These are phyloP conservation scores for Bembecia ichneumoniformis DNA, from an alignment of 2,888 invertebrate species.

Conservation along the genomic window DNA sequence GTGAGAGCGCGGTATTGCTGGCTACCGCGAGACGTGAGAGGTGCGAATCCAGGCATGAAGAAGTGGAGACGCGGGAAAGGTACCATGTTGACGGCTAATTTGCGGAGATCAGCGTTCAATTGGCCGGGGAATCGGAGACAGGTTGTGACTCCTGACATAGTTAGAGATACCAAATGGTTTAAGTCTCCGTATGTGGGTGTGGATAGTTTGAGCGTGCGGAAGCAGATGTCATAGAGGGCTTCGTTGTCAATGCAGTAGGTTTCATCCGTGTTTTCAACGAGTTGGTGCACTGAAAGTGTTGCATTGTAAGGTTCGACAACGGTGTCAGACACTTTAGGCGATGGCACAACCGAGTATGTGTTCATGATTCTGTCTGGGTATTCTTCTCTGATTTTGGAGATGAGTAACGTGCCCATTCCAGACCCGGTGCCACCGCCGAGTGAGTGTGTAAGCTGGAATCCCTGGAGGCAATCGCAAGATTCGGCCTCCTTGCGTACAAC, in stretches of 20 bases:
- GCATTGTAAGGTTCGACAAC: conserved; percentile 95
- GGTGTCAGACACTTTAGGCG: conserved; percentile 90
- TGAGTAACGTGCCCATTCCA: conserved; percentile 95
- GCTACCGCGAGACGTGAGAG: conserved; percentile 89
- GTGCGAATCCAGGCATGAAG: conserved; percentile 97
- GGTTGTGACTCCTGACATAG: conserved; percentile 91
- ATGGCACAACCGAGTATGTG: conserved; percentile 93
- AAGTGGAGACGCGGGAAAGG: conserved; percentile 97
- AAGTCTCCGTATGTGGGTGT: conserved; percentile 94
- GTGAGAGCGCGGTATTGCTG: conserved; percentile 93
- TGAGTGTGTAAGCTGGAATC: conserved; percentile 95
- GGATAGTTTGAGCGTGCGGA: conserved; percentile 88
- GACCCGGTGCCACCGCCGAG: conserved; percentile 97
- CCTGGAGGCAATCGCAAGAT: conserved; percentile 92
- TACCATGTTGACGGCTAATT: conserved; percentile 96
- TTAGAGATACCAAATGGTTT: conserved; percentile 90
- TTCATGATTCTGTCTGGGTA: conserved; percentile 99
- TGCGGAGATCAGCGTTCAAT: conserved; percentile 92
- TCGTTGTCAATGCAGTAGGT: conserved; percentile 95
- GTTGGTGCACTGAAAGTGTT: conserved; percentile 88
- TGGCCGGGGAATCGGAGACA: conserved; percentile 94
- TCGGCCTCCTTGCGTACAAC: conserved; percentile 90
- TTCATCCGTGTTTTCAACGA: conserved; percentile 93
- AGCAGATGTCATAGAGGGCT: conserved; percentile 93
- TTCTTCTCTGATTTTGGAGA: conserved; percentile 97